Evolutionary conservation across 2,888 invertebrate genomes (phyloP).

Genomic region (Sisyra nigra): DNA sequence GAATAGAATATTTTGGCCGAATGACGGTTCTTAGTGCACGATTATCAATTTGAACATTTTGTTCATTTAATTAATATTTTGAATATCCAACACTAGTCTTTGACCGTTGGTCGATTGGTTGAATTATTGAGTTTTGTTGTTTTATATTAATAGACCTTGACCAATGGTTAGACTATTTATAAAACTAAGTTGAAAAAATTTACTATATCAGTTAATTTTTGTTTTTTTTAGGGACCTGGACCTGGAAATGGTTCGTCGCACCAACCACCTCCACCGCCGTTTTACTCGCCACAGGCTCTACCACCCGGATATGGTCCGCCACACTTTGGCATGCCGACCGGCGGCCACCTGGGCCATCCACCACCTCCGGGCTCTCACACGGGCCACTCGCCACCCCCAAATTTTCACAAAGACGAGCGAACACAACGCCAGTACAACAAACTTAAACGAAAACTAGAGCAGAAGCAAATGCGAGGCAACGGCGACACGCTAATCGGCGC

Average conservation of each 20-base stretch:
- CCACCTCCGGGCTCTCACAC: slow-evolving; percentile 32
- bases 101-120: too few relatives aligned
- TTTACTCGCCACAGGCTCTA: slow-evolving; percentile 29
- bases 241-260: slow-evolving; percentile 53
- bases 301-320: slow-evolving; percentile 33
- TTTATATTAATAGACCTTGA: too few relatives aligned
- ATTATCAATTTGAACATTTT: too few relatives aligned
- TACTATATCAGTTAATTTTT: too few relatives aligned
- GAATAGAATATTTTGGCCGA: too few relatives aligned
- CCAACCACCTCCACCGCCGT: slow-evolving; percentile 51
- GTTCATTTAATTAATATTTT: too few relatives aligned
- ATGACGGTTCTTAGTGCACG: too few relatives aligned
- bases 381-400: slow-evolving; percentile 45
- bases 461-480: slow-evolving; percentile 31
- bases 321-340: slow-evolving; percentile 31
- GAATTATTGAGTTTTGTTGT: too few relatives aligned
- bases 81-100: too few relatives aligned
- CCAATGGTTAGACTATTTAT: too few relatives aligned
- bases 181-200: too few relatives aligned
- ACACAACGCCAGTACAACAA: slow-evolving; percentile 62
- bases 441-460: slow-evolving; percentile 58
- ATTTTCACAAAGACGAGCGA: slow-evolving; percentile 61
- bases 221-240: slow-evolving; percentile 42
- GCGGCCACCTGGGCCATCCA: slow-evolving; percentile 51
- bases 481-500: neutral